Evolutionary conservation across 2,888 invertebrate genomes (phyloP), one percentile per base, ranked within the genome.

Genomic region (Chaetoderma sp.): DNA sequence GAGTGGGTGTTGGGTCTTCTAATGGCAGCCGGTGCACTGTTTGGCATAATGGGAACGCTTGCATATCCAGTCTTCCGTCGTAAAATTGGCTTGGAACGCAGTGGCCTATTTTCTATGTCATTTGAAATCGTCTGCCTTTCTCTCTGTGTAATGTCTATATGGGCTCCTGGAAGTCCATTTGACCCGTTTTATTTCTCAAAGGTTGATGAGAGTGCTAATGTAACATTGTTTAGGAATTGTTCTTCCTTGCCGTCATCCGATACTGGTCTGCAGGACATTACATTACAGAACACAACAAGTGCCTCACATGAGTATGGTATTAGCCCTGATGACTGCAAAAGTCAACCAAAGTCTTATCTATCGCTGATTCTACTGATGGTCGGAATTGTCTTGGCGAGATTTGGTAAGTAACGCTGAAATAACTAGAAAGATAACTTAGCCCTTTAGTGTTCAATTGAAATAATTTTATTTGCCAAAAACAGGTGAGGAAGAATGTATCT

Each of bases 131-230:
- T 70, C 13, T 85, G 83, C 59, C 75, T 88, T 13, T 67, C 80
- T 0, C 63, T 87, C 5, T 87, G 87, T 69, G 83, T 81, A n/a
- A 60, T 72, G 4, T 81, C 88, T 1, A 78, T 88, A n/a, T 87
- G 86, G 80, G 74, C 83, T n/a, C 86, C 86, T 2, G 88, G 88
- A 18, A 86, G 86, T 57, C 86, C 86, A 4, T 88, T 87, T 70
- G 78, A 85, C 56, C 68, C 70, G 16, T 60, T 52, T 21, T 13
- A 47, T 23, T 47, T n/a, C n/a, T n/a, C n/a, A n/a, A n/a, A n/a
- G n/a, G n/a, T n/a, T n/a, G n/a, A n/a, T n/a, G n/a, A n/a, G n/a
- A n/a, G n/a, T n/a, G n/a, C n/a, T n/a, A n/a, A n/a, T n/a, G n/a
- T n/a, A n/a, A n/a, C n/a, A n/a, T n/a, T n/a, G n/a, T n/a, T n/a